Evolutionary conservation across 2,888 invertebrate genomes (phyloP).

Genomic region (Nephrocerus scutellatus): DNA sequence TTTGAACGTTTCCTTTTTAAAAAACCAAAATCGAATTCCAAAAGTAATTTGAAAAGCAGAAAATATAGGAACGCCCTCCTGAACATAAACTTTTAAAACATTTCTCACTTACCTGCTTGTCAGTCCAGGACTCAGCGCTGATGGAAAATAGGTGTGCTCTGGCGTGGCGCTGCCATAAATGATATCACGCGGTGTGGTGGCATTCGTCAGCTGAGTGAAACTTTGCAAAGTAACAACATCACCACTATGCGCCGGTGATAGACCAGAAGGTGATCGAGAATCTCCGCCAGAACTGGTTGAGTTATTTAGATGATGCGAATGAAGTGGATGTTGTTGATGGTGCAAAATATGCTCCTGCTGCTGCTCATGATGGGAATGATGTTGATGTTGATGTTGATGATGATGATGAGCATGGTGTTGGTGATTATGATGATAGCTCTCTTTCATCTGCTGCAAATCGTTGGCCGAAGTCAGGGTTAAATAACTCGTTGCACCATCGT

Average conservation of each 20-base stretch:
- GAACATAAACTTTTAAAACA: background rate
- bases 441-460: conserved; percentile 40
- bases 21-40: no score
- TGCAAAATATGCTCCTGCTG: no score
- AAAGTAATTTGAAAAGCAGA: no score
- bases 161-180: conserved; percentile 37
- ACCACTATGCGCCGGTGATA: conserved; percentile 25
- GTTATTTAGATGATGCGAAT: conserved; percentile 31
- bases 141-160: conserved; percentile 36
- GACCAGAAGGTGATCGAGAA: conserved; percentile 38
- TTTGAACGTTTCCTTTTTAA: no score
- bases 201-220: conserved; percentile 44
- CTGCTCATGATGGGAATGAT: conserved; percentile 25
- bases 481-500: conserved; percentile 33
- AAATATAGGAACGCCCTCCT: no score
- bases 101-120: conserved; percentile 38
- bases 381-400: conserved; percentile 10
- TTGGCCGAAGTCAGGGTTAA: conserved; percentile 40
- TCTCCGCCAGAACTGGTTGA: conserved; percentile 43
- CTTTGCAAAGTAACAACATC: conserved; percentile 38
- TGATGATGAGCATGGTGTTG: conserved; percentile 18
- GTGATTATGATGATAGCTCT: conserved; percentile 28
- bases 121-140: conserved; percentile 37
- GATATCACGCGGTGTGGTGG: conserved; percentile 36
- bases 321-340: conserved; percentile 25